Evolutionary conservation across 2,888 invertebrate genomes (phyloP).

Genomic region (Imbricaverruca yamaguchii): DNA sequence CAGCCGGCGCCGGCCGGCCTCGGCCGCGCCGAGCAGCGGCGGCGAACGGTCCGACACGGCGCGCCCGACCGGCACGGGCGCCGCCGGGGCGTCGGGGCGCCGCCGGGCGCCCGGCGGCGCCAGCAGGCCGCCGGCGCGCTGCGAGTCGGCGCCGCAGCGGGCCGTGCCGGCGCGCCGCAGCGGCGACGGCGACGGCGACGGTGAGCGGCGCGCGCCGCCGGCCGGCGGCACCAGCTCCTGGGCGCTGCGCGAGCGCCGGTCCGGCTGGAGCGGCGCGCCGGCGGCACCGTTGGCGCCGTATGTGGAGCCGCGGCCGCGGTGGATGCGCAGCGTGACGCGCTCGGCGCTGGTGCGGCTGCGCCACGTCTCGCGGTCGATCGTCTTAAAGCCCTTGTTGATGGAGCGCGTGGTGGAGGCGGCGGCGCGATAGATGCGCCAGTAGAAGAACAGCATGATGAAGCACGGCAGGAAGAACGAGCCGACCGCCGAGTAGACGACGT

Average conservation of each 20-base stretch:
- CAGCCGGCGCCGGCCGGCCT: constrained; percentile 25
- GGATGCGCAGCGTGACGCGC: constrained; percentile 78
- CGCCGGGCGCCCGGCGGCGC: constrained; percentile 23
- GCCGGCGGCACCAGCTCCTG: background rate
- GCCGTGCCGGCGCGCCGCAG: constrained; percentile 24
- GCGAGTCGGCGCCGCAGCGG: constrained; percentile 1
- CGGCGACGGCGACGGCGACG: constrained; percentile 9
- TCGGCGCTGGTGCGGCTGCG: constrained; percentile 59
- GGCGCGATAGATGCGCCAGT: constrained; percentile 91
- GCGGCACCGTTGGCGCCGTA: constrained; percentile 29
- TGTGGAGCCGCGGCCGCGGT: constrained; percentile 55
- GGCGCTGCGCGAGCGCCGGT: constrained; percentile 27
- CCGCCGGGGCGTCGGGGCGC: constrained; percentile 11
- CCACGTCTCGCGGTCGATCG: constrained; percentile 53
- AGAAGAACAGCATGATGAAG: constrained; percentile 97
- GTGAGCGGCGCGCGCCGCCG: background rate
- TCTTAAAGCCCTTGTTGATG: constrained; percentile 59
- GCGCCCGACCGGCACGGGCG: constrained; percentile 14
- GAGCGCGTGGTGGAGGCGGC: constrained; percentile 87
- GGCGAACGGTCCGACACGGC: constrained; percentile 17
- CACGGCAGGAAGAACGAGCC: constrained; percentile 98
- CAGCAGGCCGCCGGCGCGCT: constrained; percentile 24
- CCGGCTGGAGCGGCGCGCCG: constrained; percentile 39
- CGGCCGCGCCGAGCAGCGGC: background rate
- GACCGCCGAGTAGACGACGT: constrained; percentile 92